Base-by-base conservation (phyloP, 2,113 vertebrate species). In the Ornithorhynchus anatinus region DNA sequence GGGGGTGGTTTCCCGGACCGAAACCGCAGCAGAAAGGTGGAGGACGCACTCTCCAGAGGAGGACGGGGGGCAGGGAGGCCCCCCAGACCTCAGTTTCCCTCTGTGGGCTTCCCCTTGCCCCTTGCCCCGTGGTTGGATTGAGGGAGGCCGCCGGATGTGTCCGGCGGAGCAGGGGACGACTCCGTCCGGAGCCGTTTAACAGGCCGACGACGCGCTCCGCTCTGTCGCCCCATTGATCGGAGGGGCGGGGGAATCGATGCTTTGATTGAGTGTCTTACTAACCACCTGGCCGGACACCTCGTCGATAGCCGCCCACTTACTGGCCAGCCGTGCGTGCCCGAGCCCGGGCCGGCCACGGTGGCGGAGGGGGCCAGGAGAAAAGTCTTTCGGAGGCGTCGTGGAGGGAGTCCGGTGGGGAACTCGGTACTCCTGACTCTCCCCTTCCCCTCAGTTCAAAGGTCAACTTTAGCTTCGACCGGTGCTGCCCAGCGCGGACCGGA, bases 221-320 rank as follows among this genome's bases (percentile, higher is more conserved):
- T 91, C 88, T 93, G 92, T 91, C 75, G 88, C 91, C 78, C 85
- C 91, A 95, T 95, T 84, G 95, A 95, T 94, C 93, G 83, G 48
- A 50, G 54, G 39, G 72, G 62, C 71, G 69, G 45, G 57, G 64
- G 69, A 83, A 95, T 96, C 94, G 86, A 96, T 96, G 91, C 85
- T 84, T 88, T 95, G 94, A 96, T 95, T 94, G 92, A 94, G 94
- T 95, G 92, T 93, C 92, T 94, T 88, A 87, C 89, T 75, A 93
- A 94, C 92, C 96, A 91, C 93, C 92, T 87, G 91, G 86, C 91
- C 91, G 93, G 94, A 94, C 92, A 93, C 85, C 90, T 92, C 88
- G 92, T 94, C 94, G 86, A 93, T 95, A 94, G 90, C 84, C 88
- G 86, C 89, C 91, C 86, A 92, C 85, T 94, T 92, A 94, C 86